Evolutionary conservation across 1,140 invertebrate species (phyloP), one percentile per base, ranked within the genome.

Genomic region (Aphaenogaster ashmeadi): DNA sequence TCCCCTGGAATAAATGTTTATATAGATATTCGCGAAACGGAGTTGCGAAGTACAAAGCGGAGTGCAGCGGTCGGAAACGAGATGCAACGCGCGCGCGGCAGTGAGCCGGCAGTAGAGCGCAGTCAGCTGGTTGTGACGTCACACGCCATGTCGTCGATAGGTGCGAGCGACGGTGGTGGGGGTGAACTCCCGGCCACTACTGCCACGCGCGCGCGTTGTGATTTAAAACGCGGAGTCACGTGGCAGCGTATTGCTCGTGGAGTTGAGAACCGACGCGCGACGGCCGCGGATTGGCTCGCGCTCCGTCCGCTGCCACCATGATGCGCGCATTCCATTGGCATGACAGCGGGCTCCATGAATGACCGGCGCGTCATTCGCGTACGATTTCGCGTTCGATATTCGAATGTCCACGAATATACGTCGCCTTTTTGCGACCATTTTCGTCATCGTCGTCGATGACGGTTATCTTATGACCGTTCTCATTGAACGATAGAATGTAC

Each of bases 71-170:
- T 36, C 38, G 41, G 56, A 60, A 75, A 60, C 69, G 58, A 62
- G 8, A 56, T 52, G 50, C 50, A 77, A 52, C 78, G 78, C 41
- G 64, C 78, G 56, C 67, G 67, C 64, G 88, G 80, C 71, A 89
- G 58, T 75, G 64, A 90, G 85, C 87, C 87, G 79, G 69, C 89
- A 87, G 79, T 89, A 85, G 67, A 72, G 89, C 87, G 90, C 90
- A 93, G 93, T 95, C 94, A 95, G 94, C 94, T 95, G 94, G 93
- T 91, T 89, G 91, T 95, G 94, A 95, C 94, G 95, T 95, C 93
- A 93, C 64, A 67, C 75, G 85, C 86, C 83, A 88, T 92, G 92
- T 94, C 94, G 94, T 93, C 60, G 44, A 54, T 93, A 93, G 92
- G 92, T 93, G 91, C 84, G 74, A 50, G 52, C 15, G 38, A 7